Conservation (phyloP, 2,888 invertebrate genomes). For the Tetrapedia diversipes region DNA sequence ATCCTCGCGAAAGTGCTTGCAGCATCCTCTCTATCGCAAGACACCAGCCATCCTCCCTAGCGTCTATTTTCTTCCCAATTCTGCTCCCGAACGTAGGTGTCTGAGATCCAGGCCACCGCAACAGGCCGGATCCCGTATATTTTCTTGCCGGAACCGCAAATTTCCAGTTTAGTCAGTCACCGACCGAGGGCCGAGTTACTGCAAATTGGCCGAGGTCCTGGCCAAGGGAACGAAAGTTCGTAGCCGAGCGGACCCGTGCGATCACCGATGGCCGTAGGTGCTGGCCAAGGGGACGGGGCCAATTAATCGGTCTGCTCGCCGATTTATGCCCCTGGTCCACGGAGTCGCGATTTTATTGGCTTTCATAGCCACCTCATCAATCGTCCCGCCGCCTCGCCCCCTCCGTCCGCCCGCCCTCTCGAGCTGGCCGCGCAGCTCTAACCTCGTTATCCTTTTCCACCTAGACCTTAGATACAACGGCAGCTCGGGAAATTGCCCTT, state of each 20-base stretch:
- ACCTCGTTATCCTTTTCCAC: constrained; percentile 59
- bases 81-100: constrained; percentile 23
- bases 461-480: constrained; percentile 54
- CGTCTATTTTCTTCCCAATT: constrained; percentile 50
- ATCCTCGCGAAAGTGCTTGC: neutral
- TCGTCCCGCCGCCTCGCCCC: constrained; percentile 56
- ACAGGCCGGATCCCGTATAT: constrained; percentile 45
- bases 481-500: constrained; percentile 45
- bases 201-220: constrained; percentile 73
- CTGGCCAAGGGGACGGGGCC: constrained; percentile 41
- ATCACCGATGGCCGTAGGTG: neutral
- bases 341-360: constrained; percentile 73
- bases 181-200: constrained; percentile 72
- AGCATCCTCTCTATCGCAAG: neutral
- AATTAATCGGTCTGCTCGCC: constrained; percentile 75
- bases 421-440: no score
- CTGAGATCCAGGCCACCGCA: constrained; percentile 33
- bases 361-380: constrained; percentile 72
- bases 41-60: neutral
- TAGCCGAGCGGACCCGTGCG: neutral
- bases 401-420: constrained; percentile 12
- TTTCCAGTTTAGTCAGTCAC: constrained; percentile 68
- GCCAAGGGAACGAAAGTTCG: constrained; percentile 60
- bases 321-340: constrained; percentile 69
- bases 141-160: constrained; percentile 67